Evolutionary conservation across 2,888 invertebrate genomes (phyloP).

Genomic region (Itoplectis maculator): DNA sequence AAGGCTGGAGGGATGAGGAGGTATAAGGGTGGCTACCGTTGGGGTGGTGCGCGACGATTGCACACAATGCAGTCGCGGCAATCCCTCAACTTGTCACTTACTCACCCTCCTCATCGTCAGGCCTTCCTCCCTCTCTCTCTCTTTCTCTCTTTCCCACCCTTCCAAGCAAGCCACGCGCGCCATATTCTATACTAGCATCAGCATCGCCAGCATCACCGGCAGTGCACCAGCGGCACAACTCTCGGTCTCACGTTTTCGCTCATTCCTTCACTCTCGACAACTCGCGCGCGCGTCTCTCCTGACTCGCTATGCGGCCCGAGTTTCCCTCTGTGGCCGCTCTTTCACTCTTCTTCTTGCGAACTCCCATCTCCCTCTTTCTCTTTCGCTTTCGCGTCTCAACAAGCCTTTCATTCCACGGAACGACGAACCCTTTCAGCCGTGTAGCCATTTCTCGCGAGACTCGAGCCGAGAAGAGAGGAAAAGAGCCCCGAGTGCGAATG

Average conservation of each 20-base stretch:
- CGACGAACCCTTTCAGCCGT: slow-evolving; percentile 75
- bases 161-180: slow-evolving; percentile 24
- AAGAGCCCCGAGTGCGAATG: slow-evolving; percentile 32
- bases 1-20: slow-evolving; percentile 19
- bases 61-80: slow-evolving; percentile 77
- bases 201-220: neutral
- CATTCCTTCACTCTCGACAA: slow-evolving; percentile 60
- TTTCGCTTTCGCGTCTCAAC: slow-evolving; percentile 66
- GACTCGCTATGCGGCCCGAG: slow-evolving; percentile 1
- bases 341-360: slow-evolving; percentile 24
- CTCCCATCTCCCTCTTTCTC: slow-evolving; percentile 46
- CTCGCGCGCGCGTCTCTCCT: slow-evolving; percentile 44
- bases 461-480: slow-evolving; percentile 25
- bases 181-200: slow-evolving; percentile 45
- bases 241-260: slow-evolving; percentile 57
- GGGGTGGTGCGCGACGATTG: slow-evolving; percentile 73
- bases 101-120: slow-evolving; percentile 62
- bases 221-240: slow-evolving; percentile 14
- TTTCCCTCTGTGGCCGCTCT: slow-evolving; percentile 37
- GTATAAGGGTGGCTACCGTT: slow-evolving; percentile 31
- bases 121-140: too few relatives aligned
- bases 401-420: slow-evolving; percentile 77
- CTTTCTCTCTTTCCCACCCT: too few relatives aligned
- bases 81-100: slow-evolving; percentile 84
- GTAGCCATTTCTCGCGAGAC: slow-evolving; percentile 71